phyloP scores from a whole-genome alignment of 2,888 invertebrate genomes.

The Erynnis tages region DNA sequence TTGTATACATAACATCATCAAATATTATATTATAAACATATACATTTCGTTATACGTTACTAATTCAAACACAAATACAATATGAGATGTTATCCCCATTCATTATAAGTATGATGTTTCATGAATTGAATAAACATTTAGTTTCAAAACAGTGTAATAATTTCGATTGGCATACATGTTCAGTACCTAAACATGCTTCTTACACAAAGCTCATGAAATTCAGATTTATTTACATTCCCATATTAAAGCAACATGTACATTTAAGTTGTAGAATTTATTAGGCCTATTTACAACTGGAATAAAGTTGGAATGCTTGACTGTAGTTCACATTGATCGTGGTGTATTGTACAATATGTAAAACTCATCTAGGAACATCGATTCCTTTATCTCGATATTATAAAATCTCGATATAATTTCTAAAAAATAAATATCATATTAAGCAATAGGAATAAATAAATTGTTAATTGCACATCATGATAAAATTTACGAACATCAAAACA shows the following conservation, averaged over 20 bases:
- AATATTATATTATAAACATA: conserved; percentile 82
- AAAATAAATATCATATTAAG: conserved; percentile 78
- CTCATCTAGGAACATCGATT: conserved; percentile 74
- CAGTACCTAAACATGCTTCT: conserved; percentile 57
- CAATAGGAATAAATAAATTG: conserved; percentile 75
- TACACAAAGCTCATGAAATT: conserved; percentile 63
- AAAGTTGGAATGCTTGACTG: conserved; percentile 77
- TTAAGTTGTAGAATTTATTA: conserved; percentile 69
- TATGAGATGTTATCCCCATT: conserved; percentile 80
- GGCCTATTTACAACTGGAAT: conserved; percentile 81
- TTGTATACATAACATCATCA: conserved; percentile 82
- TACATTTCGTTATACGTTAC: conserved; percentile 80
- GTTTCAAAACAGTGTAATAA: conserved; percentile 62
- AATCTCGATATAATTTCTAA: conserved; percentile 69
- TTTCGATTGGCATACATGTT: conserved; percentile 62
- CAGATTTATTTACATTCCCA: conserved; percentile 72
- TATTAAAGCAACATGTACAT: conserved; percentile 73
- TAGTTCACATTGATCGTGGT: conserved; percentile 63
- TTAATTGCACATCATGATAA: conserved; percentile 75
- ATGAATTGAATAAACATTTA: conserved; percentile 66
- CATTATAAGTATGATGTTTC: conserved; percentile 56
- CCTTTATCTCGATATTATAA: conserved; percentile 60
- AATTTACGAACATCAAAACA: conserved; percentile 66
- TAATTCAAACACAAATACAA: conserved; percentile 80
- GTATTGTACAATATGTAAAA: conserved; percentile 66